phyloP scores from a whole-genome alignment of 2,888 invertebrate species.

The Pristionchus mayeri region DNA sequence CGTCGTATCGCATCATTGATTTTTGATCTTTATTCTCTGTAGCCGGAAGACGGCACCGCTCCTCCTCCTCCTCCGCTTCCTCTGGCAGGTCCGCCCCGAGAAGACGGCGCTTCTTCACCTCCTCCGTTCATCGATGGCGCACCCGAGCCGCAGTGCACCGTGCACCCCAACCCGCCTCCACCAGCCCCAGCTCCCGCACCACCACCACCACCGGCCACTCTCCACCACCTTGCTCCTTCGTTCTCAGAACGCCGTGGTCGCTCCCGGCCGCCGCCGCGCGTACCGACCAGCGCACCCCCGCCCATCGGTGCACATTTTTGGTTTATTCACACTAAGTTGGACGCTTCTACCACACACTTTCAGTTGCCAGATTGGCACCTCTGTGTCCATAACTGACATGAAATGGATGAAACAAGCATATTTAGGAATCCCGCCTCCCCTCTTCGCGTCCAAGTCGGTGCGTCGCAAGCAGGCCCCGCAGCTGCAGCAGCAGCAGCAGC shows the following conservation, averaged over 20 bases:
- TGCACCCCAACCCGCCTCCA: neutral
- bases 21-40: too few species aligned
- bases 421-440: slow-evolving; percentile 30
- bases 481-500: neutral
- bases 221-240: neutral
- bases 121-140: slow-evolving; percentile 37
- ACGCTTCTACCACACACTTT: neutral
- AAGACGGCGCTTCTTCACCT: neutral
- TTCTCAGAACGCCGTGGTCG: neutral
- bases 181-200: neutral
- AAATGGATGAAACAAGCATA: neutral
- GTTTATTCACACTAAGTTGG: neutral
- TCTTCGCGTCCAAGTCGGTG: neutral
- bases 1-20: too few species aligned
- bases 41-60: slow-evolving; percentile 5
- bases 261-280: slow-evolving; percentile 9
- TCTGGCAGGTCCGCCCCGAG: slow-evolving; percentile 24
- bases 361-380: slow-evolving; percentile 18
- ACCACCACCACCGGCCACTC: neutral
- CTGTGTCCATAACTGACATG: neutral
- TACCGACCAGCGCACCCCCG: slow-evolving; percentile 10
- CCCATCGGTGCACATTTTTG: neutral
- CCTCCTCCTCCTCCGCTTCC: slow-evolving; percentile 40
- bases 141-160: neutral
- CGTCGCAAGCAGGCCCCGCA: neutral